Percentiles rank a stretch among this genome's conserved stretches.
Evolutionary conservation across 2,888 invertebrate genomes (phyloP).

Genomic region (Dexiosoma caninum): DNA sequence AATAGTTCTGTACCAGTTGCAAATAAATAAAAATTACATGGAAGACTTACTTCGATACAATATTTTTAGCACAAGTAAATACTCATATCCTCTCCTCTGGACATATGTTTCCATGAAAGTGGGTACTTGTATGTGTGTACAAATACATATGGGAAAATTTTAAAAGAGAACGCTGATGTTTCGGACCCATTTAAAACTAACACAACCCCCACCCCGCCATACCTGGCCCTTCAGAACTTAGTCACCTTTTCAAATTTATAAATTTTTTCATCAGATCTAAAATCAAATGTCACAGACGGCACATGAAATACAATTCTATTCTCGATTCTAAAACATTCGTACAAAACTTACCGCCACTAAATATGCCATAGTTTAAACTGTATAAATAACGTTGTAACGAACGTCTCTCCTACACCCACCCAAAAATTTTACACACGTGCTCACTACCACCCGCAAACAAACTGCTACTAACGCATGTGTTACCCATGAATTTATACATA

Average conservation of each 20-base stretch:
- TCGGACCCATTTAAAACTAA: too few relatives aligned
- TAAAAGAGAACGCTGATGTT: neutral
- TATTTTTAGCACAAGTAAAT: neutral
- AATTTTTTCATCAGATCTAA: neutral
- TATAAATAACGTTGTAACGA: neutral
- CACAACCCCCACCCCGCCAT: neutral
- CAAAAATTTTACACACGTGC: neutral
- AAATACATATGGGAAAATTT: neutral
- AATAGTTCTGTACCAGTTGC: neutral
- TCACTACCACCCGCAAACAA: neutral
- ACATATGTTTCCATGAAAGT: neutral
- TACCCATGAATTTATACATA: neutral
- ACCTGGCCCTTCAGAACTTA: neutral
- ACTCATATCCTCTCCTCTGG: neutral
- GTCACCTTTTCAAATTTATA: too few relatives aligned
- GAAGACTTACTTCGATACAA: neutral
- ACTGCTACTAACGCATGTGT: neutral
- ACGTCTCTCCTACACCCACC: neutral
- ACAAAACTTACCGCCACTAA: neutral
- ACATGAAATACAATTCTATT: neutral
- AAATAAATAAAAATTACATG: slow-evolving; percentile 40
- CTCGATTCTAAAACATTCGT: neutral
- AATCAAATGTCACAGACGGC: slow-evolving; percentile 11
- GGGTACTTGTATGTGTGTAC: neutral
- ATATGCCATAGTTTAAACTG: neutral